phyloP scores from a whole-genome alignment of 2,797 vertebrate species.

The Mormyrus hasselquistii region DNA sequence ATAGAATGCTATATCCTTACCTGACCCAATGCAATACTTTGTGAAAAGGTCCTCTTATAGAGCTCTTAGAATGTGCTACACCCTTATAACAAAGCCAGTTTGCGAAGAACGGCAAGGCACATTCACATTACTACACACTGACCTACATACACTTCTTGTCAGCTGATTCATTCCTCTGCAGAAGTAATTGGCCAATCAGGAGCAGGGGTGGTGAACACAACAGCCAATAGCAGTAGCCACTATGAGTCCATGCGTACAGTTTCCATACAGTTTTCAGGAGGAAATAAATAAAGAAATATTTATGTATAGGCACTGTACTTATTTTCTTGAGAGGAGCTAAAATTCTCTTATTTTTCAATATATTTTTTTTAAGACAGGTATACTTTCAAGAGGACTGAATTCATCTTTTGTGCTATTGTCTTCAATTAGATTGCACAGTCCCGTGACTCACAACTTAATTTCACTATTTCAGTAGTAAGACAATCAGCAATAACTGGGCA shows the following conservation, averaged over 20 bases:
- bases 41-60: slow-evolving; percentile 33
- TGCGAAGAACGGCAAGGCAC: slow-evolving; percentile 51
- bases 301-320: neutral
- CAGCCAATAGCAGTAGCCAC: slow-evolving; percentile 47
- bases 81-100: slow-evolving; percentile 64
- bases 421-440: neutral
- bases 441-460: neutral
- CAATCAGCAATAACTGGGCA: neutral
- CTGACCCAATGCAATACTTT: slow-evolving; percentile 34
- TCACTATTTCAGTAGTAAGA: neutral
- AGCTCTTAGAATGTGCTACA: slow-evolving; percentile 55
- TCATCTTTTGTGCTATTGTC: neutral
- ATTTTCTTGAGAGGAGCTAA: neutral
- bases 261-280: slow-evolving; percentile 65
- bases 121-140: slow-evolving; percentile 69
- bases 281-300: neutral
- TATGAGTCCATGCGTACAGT: slow-evolving; percentile 50
- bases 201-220: slow-evolving; percentile 63
- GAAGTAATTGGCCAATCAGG: slow-evolving; percentile 49
- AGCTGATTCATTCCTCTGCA: slow-evolving; percentile 60
- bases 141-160: slow-evolving; percentile 68
- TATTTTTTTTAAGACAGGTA: neutral
- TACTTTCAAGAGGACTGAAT: neutral
- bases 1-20: slow-evolving; percentile 25
- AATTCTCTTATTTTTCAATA: neutral